These are phyloP conservation scores for Coreoperca whiteheadi DNA, from an alignment of 2,113 vertebrate genomes.

Conservation along the genomic window DNA sequence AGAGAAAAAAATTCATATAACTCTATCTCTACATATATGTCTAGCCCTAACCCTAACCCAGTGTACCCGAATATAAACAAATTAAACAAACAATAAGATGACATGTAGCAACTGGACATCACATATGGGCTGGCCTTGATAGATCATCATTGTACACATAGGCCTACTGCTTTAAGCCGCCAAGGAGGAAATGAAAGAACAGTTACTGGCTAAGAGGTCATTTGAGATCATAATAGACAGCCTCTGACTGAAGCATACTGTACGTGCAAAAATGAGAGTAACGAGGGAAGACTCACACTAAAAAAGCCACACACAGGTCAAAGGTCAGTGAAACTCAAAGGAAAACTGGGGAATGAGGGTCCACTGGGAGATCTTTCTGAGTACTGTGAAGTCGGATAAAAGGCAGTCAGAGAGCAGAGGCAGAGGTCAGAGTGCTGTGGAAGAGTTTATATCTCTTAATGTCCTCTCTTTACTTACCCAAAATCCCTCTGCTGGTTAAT, in stretches of 20 bases:
- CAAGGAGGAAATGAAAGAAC: constrained; percentile 15
- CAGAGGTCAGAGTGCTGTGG: constrained; percentile 14
- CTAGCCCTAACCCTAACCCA: background rate
- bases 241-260: background rate
- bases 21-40: background rate
- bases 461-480: background rate
- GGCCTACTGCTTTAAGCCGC: too few species aligned
- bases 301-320: constrained; percentile 5
- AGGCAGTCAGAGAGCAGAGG: constrained; percentile 3
- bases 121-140: background rate
- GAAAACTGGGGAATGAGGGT: background rate
- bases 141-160: background rate
- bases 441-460: background rate
- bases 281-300: constrained; percentile 3
- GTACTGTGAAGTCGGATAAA: constrained; percentile 16
- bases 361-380: constrained; percentile 9
- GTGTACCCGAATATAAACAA: background rate
- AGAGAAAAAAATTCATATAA: background rate
- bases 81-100: background rate
- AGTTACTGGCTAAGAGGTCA: fast-evolving
- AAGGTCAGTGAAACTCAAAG: constrained; percentile 25
- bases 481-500: background rate
- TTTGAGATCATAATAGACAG: background rate
- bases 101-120: background rate
- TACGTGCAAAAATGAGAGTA: constrained; percentile 2